phyloP scores from a whole-genome alignment of 2,888 invertebrate genomes.

The Uropetala carovei region DNA sequence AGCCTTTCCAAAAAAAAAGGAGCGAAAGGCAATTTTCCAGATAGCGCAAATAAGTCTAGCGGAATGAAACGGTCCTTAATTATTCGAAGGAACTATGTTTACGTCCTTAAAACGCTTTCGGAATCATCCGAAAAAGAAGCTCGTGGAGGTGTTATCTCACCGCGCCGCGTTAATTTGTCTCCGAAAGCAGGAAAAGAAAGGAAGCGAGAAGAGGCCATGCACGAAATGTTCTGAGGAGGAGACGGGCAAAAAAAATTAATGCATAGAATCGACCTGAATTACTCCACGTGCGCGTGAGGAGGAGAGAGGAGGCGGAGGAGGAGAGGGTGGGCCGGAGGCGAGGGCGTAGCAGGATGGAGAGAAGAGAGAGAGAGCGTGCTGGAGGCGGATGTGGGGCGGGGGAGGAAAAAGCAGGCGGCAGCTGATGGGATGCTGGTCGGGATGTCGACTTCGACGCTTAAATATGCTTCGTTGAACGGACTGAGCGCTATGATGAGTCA shows the following conservation, averaged over 20 bases:
- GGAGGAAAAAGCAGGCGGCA: background rate
- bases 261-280: constrained; percentile 47
- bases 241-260: constrained; percentile 42
- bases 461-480: background rate
- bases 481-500: constrained; percentile 41
- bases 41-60: no score
- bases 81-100: no score
- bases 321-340: background rate
- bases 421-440: background rate
- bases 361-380: constrained; percentile 3
- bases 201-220: constrained; percentile 22
- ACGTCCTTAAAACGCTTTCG: no score
- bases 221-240: constrained; percentile 1
- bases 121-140: no score
- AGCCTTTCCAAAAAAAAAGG: no score
- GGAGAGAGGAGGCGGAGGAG: background rate
- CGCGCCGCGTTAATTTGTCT: no score
- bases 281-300: constrained; percentile 29
- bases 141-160: no score
- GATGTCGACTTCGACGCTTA: constrained; percentile 3
- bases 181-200: background rate
- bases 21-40: no score
- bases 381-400: background rate
- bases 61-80: no score
- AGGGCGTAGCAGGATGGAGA: background rate